Conservation (phyloP, 2,113 vertebrate species). For the Entelurus aequoreus region DNA sequence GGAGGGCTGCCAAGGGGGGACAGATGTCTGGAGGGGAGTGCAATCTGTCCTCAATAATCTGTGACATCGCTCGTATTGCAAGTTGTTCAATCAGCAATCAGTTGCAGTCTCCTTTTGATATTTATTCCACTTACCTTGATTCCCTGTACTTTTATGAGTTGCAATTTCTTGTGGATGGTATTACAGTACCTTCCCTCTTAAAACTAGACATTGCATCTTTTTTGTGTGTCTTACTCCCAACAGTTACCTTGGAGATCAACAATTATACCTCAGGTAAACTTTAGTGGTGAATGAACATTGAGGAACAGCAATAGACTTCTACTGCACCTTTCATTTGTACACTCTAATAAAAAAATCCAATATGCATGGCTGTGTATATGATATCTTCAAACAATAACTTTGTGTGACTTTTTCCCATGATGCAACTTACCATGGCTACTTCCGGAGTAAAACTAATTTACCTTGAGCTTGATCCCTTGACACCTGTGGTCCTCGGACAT, state of each 20-base stretch:
- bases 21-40: constrained; percentile 57
- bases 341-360: too few relatives aligned
- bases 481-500: background rate
- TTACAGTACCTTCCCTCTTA: too few relatives aligned
- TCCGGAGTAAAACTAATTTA: too few relatives aligned
- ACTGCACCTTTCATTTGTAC: background rate
- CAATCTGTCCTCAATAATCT: constrained; percentile 62
- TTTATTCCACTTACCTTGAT: background rate
- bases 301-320: background rate
- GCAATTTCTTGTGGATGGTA: too few relatives aligned
- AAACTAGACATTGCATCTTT: too few relatives aligned
- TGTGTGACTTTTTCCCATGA: background rate
- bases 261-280: too few relatives aligned
- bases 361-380: background rate
- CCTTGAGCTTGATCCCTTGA: too few relatives aligned
- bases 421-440: background rate
- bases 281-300: background rate
- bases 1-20: constrained; percentile 36
- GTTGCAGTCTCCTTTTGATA: background rate
- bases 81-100: constrained; percentile 39
- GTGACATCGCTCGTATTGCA: constrained; percentile 31
- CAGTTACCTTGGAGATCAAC: too few relatives aligned
- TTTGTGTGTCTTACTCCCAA: too few relatives aligned
- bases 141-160: background rate
- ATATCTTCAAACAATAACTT: background rate